Conservation (phyloP, 2,113 vertebrate species). For the Cyanocitta stelleri region DNA sequence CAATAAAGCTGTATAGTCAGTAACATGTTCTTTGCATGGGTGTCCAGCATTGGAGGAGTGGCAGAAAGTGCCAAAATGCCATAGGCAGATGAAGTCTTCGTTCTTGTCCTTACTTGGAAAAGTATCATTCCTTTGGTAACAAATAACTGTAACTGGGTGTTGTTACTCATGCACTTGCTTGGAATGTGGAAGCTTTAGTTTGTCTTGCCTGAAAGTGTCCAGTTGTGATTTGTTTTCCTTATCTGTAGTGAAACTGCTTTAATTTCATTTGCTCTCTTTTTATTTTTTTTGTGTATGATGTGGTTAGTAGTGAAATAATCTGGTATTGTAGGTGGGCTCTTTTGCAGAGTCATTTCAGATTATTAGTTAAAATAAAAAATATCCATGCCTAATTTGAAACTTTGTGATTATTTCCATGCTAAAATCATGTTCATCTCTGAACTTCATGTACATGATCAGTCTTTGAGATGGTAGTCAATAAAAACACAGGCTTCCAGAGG, state of each 20-base stretch:
- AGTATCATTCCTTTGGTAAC: neutral
- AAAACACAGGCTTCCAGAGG: neutral
- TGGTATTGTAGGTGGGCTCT: neutral
- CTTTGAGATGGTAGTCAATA: neutral
- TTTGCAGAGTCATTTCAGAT: neutral
- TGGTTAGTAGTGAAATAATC: neutral
- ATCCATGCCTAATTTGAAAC: neutral
- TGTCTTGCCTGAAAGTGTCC: neutral
- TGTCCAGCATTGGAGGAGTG: neutral
- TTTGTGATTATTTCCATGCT: neutral
- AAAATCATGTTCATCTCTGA: neutral
- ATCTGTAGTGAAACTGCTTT: neutral
- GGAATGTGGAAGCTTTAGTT: neutral
- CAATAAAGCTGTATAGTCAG: neutral
- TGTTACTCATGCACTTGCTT: neutral
- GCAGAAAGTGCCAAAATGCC: neutral
- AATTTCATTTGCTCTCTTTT: neutral
- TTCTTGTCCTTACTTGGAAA: neutral
- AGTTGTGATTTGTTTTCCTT: neutral
- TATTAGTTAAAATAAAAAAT: neutral
- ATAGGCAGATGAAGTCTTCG: neutral
- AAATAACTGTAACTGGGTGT: neutral
- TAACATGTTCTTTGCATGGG: accelerated
- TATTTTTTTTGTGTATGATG: neutral
- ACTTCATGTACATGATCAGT: neutral